Evolutionary conservation across 2,888 invertebrate genomes (phyloP), one percentile per base, ranked within the genome.

Genomic region (Catocala fraxini): DNA sequence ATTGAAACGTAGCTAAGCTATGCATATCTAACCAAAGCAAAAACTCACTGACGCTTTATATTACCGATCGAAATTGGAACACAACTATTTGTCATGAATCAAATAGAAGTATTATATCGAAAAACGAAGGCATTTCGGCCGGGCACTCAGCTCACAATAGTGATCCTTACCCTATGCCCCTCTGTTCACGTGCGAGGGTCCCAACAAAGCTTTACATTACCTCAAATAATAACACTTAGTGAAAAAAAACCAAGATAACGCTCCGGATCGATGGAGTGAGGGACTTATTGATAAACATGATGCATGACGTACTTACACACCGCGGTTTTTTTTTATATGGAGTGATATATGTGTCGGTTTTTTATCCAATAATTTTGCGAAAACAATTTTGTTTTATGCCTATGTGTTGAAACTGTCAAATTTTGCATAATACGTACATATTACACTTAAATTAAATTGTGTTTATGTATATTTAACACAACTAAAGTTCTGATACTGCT

Each of bases 171-270:
- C 64, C 66, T 63, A 64, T 55, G 51, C 61, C 79, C 81, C 81
- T 77, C 63, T 73, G 71, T 72, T 68, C 70, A 64, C 78, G 70
- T 67, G 69, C 66, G 55, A 79, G 82, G 82, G 80, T 77, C 42
- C 73, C 74, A 63, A 80, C 80, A 79, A 83, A 82, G 82, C 83
- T 81, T 79, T 84, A 85, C 86, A 85, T 83, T 86, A 87, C 86
- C 87, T 87, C 85, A 87, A 89, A 89, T 86, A 89, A 88, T 87
- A 88, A 87, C 84, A 83, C 82, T 83, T 81, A 79, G 81, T 75
- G 79, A 77, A 83, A 70, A 85, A 85, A 73, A 78, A 80, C 73
- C 71, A 70, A 68, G 75, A 51, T 68, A 63, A 56, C 64, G 56
- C 57, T 69, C 66, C 63, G 62, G 80, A 77, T 82, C 80, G 81